Evolutionary conservation across 2,113 vertebrate species (phyloP), one percentile per base, ranked within the genome.

Genomic region (Oncorhynchus masou): DNA sequence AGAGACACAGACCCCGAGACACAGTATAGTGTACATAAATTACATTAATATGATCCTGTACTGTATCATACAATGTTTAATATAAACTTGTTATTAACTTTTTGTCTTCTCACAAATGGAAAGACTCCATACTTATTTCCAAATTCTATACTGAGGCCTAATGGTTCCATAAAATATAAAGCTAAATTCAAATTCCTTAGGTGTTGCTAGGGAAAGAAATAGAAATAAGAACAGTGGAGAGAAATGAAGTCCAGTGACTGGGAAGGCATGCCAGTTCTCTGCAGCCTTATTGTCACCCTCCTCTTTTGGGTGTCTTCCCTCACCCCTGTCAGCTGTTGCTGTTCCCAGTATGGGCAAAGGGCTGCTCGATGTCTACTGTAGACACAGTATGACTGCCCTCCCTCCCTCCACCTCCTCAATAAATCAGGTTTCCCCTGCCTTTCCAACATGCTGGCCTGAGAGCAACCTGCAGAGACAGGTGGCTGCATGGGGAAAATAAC

Each of bases 261-360:
- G 39, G 39, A 12, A 45, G 9, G 39, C 39, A 45, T 45, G 39
- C 39, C 39, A 6, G 54, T 57, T 20, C 54, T 20, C 5, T 57
- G 20, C 4, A 57, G 19, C 54, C 1, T 20, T 15, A 6, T 57
- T 20, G 54, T 20, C 54, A 57, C 2, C 16, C 54, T 57, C 54
- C 22, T 11, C 62, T 64, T n/a, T 64, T 2, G 6, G 62, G 20
- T 7, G 9, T 3, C 62, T 25, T n/a, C 22, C 22, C 62, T 24
- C 62, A n/a, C 77, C 71, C 48, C 64, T 22, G 16, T 12, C 65
- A 69, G 70, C 70, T 76, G 34, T 68, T 66, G 67, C 8, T 70
- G 24, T 16, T 69, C 20, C 74, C 57, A 19, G 45, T 39, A 66
- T 7, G 64, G 27, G 68, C 12, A 16, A 13, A 31, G 15, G 5